A percentile compares a stretch with the other conserved stretches of the same genome.
Evolutionary conservation across 2,113 vertebrate genomes (phyloP).

Genomic region (Anoura caudifer): DNA sequence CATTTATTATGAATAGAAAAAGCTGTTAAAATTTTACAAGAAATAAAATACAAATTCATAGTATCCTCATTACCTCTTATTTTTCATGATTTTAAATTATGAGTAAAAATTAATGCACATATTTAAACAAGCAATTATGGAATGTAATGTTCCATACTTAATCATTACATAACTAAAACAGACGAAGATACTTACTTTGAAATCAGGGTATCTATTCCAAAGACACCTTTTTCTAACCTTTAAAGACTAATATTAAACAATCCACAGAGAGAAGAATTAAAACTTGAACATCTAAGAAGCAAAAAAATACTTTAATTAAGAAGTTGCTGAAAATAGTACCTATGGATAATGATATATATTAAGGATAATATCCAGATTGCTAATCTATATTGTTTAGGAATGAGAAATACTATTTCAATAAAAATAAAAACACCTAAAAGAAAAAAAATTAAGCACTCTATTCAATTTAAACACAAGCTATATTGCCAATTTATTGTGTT

Average conservation of each 20-base stretch:
- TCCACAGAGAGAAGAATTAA: constrained; percentile 2
- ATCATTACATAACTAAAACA: constrained; percentile 14
- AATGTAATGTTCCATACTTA: background rate
- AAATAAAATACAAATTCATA: constrained; percentile 36
- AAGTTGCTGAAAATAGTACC: constrained; percentile 10
- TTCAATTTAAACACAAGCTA: background rate
- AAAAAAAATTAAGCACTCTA: background rate
- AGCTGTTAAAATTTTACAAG: background rate
- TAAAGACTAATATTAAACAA: constrained; percentile 35
- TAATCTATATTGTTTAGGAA: constrained; percentile 28
- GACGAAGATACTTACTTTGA: constrained; percentile 34
- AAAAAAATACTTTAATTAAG: constrained; percentile 28
- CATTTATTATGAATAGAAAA: constrained; percentile 38
- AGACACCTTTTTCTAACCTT: background rate
- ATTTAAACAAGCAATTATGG: constrained; percentile 17
- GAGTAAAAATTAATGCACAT: constrained; percentile 5
- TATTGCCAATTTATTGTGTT: background rate
- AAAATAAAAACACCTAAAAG: background rate
- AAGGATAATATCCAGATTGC: constrained; percentile 4
- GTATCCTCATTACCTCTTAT: background rate
- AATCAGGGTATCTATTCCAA: constrained; percentile 24
- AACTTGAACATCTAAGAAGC: constrained; percentile 23
- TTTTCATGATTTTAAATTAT: constrained; percentile 42
- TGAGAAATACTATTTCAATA: constrained; percentile 28
- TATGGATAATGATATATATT: background rate